phyloP scores from a whole-genome alignment of 2,888 invertebrate species.

The Apotomis betuletana region DNA sequence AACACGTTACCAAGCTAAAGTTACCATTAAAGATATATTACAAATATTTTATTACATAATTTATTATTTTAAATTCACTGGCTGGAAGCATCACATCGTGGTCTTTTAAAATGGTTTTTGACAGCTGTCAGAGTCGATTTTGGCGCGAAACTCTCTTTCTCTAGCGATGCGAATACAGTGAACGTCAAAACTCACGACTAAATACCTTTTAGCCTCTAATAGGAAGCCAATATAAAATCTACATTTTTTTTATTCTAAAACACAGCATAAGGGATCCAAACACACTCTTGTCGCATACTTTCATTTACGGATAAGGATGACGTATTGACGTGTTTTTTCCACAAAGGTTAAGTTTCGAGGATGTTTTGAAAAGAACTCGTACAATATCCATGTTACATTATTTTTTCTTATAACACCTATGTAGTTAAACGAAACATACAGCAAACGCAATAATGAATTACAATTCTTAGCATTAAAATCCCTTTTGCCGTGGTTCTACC shows the following conservation, averaged over 20 bases:
- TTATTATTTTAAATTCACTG: conserved; percentile 13
- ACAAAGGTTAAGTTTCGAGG: too few relatives aligned
- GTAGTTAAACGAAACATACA: too few relatives aligned
- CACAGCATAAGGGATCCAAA: too few relatives aligned
- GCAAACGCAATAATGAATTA: too few relatives aligned
- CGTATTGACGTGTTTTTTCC: too few relatives aligned
- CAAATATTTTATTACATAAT: background rate
- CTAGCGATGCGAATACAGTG: background rate
- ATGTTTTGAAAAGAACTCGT: too few relatives aligned
- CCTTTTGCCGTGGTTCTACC: background rate
- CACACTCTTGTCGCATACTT: background rate
- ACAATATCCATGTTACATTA: too few relatives aligned
- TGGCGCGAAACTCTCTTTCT: conserved; percentile 7
- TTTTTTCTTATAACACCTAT: too few relatives aligned
- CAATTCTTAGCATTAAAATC: background rate
- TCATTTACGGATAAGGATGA: too few relatives aligned
- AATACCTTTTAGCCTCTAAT: conserved; percentile 4
- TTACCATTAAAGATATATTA: background rate
- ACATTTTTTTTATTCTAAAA: background rate
- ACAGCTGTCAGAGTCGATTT: conserved; percentile 12
- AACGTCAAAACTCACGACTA: background rate
- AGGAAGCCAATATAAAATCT: conserved; percentile 7
- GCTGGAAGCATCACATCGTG: conserved; percentile 13
- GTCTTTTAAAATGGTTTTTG: conserved; percentile 5
- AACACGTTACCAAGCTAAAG: background rate